These are phyloP conservation scores for Aplochiton taeniatus DNA, from an alignment of 2,797 vertebrate genomes.

Conservation along the genomic window DNA sequence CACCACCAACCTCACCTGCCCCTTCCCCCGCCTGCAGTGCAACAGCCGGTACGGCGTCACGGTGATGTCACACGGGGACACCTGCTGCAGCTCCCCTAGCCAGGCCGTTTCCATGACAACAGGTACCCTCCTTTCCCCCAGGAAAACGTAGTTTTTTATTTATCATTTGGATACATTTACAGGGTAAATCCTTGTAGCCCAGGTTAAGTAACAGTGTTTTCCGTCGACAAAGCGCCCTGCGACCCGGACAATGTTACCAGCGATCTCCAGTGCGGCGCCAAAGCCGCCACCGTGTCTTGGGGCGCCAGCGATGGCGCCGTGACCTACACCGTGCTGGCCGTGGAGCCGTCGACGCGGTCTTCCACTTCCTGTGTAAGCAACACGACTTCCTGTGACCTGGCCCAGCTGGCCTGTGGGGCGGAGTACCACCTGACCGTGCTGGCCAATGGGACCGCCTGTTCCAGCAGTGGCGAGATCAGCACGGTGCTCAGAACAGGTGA, in stretches of 20 bases:
- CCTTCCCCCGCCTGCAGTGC: conserved; percentile 54
- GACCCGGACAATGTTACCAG: conserved; percentile 59
- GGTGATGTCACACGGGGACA: conserved; percentile 36
- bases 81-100: conserved; percentile 53
- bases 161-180: too few species aligned
- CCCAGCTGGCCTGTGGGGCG: conserved; percentile 63
- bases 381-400: conserved; percentile 63
- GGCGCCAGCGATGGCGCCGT: conserved; percentile 40
- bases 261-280: conserved; percentile 56
- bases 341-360: conserved; percentile 22
- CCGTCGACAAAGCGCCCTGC: conserved; percentile 57
- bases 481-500: conserved; percentile 63
- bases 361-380: conserved; percentile 54
- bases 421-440: conserved; percentile 64
- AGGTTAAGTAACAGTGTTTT: not conserved
- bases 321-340: conserved; percentile 56
- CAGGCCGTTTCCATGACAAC: conserved; percentile 38
- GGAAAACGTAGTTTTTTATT: too few species aligned
- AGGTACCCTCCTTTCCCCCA: conserved; percentile 44
- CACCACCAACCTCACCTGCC: conserved; percentile 48
- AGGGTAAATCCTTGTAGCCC: too few species aligned
- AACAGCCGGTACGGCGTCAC: conserved; percentile 53
- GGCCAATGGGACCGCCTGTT: conserved; percentile 59
- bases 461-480: conserved; percentile 54
- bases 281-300: conserved; percentile 65